Base-by-base conservation (phyloP, 2,888 invertebrate species). In the Lutraria lutraria region DNA sequence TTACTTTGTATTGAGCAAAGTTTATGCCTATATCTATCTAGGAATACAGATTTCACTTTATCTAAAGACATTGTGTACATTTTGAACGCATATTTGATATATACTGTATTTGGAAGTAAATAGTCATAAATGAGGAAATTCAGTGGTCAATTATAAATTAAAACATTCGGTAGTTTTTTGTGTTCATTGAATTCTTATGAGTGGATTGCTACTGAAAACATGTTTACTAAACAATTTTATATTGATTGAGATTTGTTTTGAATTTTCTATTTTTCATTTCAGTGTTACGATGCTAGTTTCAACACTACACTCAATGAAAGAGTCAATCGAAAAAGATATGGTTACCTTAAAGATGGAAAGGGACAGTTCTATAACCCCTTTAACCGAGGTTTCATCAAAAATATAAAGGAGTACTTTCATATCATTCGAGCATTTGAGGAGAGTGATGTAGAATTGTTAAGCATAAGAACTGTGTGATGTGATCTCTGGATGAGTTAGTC, bases 271-370 rank as follows among this genome's bases (percentile, higher is more conserved):
- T 54, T 72, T 60, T 79, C 34, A 21, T 97, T 97, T 31, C 97
- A 99, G 99, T 98, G 98, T 84, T 97, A 98, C 34, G 98, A 99
- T 96, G 98, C 98, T 19, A 98, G 98, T 96, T 98, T 98, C 98
- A 99, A 99, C 97, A 97, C 99, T 89, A 99, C 99, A 13, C 99
- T 99, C 81, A 99, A 99, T 96, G 99, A 99, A 97, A 98, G 98
- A 98, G 98, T 99, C 96, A 99, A 99, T 97, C 98, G 98, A 96
- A 98, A 98, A 96, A 97, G 99, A 85, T 99, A 99, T 96, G 98
- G 98, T 0, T 99, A 99, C 96, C 97, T 99, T 91, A 97, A 98
- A 86, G 99, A 99, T 96, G 98, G 98, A 95, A 97, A 98, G 89
- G 99, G 99, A 2, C 97, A 98, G 91, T 99, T 98, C 96, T 98